Conservation (phyloP, 2,797 vertebrate species). For the Ibycter americanus region DNA sequence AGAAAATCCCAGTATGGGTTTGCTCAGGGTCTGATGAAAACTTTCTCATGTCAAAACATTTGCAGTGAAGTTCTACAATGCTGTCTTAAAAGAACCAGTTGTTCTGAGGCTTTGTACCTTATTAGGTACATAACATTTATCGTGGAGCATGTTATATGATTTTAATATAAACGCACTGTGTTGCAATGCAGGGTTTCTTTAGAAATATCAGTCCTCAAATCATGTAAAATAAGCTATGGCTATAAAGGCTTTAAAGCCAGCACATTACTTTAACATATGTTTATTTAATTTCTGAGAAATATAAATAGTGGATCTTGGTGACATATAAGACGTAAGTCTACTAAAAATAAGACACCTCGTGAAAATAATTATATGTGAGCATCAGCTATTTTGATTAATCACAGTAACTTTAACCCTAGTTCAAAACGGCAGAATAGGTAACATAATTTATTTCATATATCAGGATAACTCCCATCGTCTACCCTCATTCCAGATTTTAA, state of each 20-base stretch:
- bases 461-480: background rate
- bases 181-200: background rate
- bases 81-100: background rate
- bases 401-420: background rate
- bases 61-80: background rate
- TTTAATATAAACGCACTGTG: background rate
- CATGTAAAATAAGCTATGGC: background rate
- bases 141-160: background rate
- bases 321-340: background rate
- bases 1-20: background rate
- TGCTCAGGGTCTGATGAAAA: background rate
- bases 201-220: background rate
- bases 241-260: background rate
- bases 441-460: background rate
- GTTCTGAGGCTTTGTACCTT: background rate
- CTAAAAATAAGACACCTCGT: background rate
- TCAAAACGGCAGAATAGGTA: background rate
- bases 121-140: background rate
- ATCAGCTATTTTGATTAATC: background rate
- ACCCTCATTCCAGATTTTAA: background rate
- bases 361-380: background rate
- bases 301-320: background rate
- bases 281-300: background rate
- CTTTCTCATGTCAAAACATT: background rate
- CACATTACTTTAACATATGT: background rate